These are phyloP conservation scores for Sturmia bella DNA, from an alignment of 2,888 invertebrate species.

Conservation along the genomic window DNA sequence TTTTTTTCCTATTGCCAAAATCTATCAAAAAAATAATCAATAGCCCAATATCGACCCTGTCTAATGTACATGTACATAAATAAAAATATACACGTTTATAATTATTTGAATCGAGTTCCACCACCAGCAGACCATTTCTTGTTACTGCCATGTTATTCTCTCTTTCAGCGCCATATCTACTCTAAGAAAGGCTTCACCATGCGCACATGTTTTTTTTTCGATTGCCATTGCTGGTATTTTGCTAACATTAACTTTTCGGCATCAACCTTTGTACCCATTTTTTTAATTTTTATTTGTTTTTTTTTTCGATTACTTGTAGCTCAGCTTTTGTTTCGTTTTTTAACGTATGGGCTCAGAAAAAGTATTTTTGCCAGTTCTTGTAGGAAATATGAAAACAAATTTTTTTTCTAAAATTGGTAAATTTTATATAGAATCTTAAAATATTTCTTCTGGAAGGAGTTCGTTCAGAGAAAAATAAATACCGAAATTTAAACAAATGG, in stretches of 20 bases:
- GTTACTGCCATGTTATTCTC: too few species aligned
- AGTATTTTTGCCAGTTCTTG: constrained; percentile 17
- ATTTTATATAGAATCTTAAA: too few species aligned
- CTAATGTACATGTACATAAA: not conserved
- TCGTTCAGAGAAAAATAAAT: too few species aligned
- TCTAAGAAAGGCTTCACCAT: constrained; percentile 2
- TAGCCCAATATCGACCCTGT: too few species aligned
- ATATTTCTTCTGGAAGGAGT: too few species aligned
- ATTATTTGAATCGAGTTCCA: too few species aligned
- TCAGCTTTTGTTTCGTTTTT: constrained; percentile 15
- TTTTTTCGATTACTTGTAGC: constrained; percentile 5
- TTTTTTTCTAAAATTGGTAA: too few species aligned
- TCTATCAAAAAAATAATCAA: too few species aligned
- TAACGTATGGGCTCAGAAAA: constrained; percentile 11
- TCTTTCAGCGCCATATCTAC: constrained; percentile 17
- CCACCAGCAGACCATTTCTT: too few species aligned
- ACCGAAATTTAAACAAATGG: too few species aligned
- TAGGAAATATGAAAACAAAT: too few species aligned
- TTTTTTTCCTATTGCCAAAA: too few species aligned
- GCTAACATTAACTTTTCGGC: constrained; percentile 67
- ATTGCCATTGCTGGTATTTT: constrained; percentile 66
- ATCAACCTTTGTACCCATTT: constrained; percentile 55
- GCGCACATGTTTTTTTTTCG: constrained; percentile 54
- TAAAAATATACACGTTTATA: not conserved
- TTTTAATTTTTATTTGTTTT: constrained; percentile 12